Evolutionary conservation across 2,888 invertebrate species (phyloP).

Genomic region (Drosophila kambysellisi): DNA sequence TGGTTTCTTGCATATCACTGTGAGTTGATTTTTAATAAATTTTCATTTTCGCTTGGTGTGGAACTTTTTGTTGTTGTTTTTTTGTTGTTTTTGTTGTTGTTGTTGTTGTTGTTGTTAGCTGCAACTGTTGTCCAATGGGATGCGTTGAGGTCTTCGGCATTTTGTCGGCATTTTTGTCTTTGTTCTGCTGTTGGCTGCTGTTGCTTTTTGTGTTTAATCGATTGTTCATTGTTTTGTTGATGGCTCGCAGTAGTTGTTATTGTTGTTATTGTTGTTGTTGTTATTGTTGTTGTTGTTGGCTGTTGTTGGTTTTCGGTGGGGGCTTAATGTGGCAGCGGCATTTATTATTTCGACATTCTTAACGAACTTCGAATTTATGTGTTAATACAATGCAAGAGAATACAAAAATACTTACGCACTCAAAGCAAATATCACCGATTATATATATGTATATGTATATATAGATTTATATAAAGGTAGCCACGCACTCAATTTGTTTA

Average conservation of each 20-base stretch:
- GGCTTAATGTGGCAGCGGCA: constrained; percentile 78
- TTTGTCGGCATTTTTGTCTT: constrained; percentile 71
- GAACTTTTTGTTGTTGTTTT: constrained; percentile 23
- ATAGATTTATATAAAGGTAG: not conserved
- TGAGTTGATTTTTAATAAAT: constrained; percentile 73
- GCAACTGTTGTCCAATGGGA: constrained; percentile 55
- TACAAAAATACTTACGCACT: constrained; percentile 47
- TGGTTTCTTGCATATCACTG: constrained; percentile 63
- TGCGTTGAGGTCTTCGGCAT: constrained; percentile 54
- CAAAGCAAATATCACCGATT: constrained; percentile 19
- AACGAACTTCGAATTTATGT: constrained; percentile 83
- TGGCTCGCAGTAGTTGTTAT: constrained; percentile 52
- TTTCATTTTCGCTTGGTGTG: constrained; percentile 58
- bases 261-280: constrained; percentile 41
- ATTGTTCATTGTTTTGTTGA: constrained; percentile 79
- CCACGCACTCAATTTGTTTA: constrained; percentile 58
- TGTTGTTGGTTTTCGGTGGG: constrained; percentile 25
- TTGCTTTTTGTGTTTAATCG: constrained; percentile 77
- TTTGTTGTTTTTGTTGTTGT: constrained; percentile 26
- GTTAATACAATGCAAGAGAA: constrained; percentile 74
- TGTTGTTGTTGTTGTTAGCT: constrained; percentile 32
- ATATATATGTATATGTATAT: not conserved
- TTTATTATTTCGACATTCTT: constrained; percentile 83
- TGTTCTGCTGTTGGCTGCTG: constrained; percentile 66
- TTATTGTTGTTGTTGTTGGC: not conserved